Evolutionary conservation across 2,113 vertebrate genomes (phyloP).

Genomic region (Macrotus californicus): DNA sequence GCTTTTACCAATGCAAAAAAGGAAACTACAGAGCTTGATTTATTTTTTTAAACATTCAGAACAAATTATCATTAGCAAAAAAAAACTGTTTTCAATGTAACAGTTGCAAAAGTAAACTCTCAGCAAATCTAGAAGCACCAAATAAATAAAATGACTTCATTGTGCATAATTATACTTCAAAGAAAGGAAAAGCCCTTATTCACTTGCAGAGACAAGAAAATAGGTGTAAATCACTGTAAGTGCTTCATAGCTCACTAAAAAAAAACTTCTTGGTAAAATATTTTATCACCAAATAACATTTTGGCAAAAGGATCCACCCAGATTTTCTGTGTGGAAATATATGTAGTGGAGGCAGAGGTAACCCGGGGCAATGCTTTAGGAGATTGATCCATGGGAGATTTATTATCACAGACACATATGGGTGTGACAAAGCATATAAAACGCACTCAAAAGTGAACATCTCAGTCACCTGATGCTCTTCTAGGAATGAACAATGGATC

Average conservation of each 20-base stretch:
- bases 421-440: slow-evolving; percentile 43
- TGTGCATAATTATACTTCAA: slow-evolving; percentile 58
- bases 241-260: slow-evolving; percentile 50
- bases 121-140: slow-evolving; percentile 32
- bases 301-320: slow-evolving; percentile 39
- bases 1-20: neutral
- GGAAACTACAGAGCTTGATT: slow-evolving; percentile 11
- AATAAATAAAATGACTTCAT: slow-evolving; percentile 47
- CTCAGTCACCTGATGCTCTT: neutral
- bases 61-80: slow-evolving; percentile 23
- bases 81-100: neutral
- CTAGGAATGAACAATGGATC: slow-evolving; percentile 38
- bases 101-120: slow-evolving; percentile 17
- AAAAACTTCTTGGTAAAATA: slow-evolving; percentile 70
- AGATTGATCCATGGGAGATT: neutral
- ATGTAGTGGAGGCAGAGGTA: neutral
- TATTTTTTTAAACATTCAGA: neutral
- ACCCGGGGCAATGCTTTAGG: slow-evolving; percentile 1
- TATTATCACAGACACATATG: slow-evolving; percentile 33
- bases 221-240: slow-evolving; percentile 8
- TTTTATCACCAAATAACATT: slow-evolving; percentile 45
- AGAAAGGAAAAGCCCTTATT: slow-evolving; percentile 55
- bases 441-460: neutral
- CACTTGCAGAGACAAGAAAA: slow-evolving; percentile 67
- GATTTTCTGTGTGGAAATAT: slow-evolving; percentile 40